Evolutionary conservation across 2,797 vertebrate genomes (phyloP), one percentile per base, ranked within the genome.

Genomic region (Lindbergichthys nudifrons): DNA sequence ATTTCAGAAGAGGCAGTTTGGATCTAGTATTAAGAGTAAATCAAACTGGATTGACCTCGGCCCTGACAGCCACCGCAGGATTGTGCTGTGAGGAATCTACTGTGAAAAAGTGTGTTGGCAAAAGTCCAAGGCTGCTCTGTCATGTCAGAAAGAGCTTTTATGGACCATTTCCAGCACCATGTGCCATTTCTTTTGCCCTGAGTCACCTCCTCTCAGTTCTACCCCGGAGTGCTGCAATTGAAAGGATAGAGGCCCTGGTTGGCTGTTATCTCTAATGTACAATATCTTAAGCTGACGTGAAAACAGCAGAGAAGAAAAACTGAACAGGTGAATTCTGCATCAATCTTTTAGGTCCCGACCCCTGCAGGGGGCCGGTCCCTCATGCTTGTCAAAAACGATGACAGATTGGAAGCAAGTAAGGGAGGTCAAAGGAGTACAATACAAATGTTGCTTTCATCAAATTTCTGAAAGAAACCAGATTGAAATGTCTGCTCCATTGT

Each of bases 121-220:
- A 75, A 48, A 77, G 53, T 70, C 73, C 76, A 84, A 39, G 32
- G 73, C 46, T 46, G 45, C 56, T 75, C 73, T 46, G 81, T 83
- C 82, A 84, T 79, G 75, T 88, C 80, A 87, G 75, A 83, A 77
- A 80, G 84, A 89, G 88, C 70, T 88, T 87, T 88, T 88, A 87
- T 83, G 79, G 86, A 84, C 72, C 73, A 75, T 79, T 90, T 90
- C 85, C 84, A 89, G 83, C 83, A 84, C 65, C 70, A 70, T 39
- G 74, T 53, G 76, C 73, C 62, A 69, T 80, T 83, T 86, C 74
- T 70, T 57, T 70, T 78, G 80, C 87, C 82, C 88, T 73, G 73
- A 36, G 45, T 81, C 80, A 81, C 80, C 66, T 79, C 76, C 59
- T 61, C 73, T 73, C 65, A 60, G 42, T 26, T 26, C 76, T 67